Conservation (phyloP, 2,113 vertebrate species). For the Tyto alba region DNA sequence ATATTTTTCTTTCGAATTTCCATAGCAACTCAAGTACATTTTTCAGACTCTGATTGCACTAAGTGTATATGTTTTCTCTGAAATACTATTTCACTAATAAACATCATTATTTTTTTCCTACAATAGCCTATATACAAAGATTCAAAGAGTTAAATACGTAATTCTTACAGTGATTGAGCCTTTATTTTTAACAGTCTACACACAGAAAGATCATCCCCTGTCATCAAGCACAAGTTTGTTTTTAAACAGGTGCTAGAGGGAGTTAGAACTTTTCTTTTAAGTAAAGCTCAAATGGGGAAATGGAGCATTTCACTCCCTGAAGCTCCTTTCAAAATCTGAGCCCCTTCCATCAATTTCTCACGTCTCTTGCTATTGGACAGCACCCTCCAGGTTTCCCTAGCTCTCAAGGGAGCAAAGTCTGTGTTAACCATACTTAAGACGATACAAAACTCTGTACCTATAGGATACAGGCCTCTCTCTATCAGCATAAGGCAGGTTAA, state of each 20-base stretch:
- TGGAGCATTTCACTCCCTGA: accelerated
- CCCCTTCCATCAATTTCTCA: neutral
- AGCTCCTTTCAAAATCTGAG: neutral
- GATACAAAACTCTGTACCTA: accelerated
- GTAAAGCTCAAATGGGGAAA: neutral
- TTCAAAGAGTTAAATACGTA: neutral
- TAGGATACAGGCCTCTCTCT: accelerated
- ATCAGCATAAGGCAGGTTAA: neutral
- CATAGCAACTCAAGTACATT: neutral
- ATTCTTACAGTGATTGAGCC: neutral
- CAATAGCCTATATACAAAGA: neutral
- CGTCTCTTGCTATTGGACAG: neutral
- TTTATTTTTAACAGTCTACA: neutral
- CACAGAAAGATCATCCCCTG: neutral
- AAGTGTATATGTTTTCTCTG: neutral
- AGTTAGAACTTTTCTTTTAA: neutral
- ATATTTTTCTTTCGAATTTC: neutral
- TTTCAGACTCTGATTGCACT: neutral
- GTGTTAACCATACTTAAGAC: neutral
- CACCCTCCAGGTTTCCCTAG: neutral
- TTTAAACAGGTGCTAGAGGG: neutral
- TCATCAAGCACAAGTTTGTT: neutral
- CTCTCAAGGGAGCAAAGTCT: accelerated
- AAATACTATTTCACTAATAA: slow-evolving; percentile 19
- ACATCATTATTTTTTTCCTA: neutral